Percentiles rank a stretch among this genome's conserved stretches.
phyloP scores from a whole-genome alignment of 1,140 invertebrate genomes.

The Drosophila seguyi region DNA sequence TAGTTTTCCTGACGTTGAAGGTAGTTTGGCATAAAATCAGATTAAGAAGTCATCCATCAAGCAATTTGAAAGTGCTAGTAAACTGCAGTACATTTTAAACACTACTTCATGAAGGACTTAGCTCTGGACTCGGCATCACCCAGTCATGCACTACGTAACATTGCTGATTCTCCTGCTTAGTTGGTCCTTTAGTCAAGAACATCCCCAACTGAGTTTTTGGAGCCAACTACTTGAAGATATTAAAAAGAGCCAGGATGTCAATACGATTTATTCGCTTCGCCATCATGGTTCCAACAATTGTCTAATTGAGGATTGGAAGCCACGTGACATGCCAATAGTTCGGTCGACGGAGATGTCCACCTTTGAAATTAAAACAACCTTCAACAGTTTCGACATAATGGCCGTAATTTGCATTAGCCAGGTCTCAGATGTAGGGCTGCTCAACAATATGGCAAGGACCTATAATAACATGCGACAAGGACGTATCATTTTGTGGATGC shows the following conservation, averaged over 20 bases:
- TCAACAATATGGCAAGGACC: slow-evolving; percentile 1
- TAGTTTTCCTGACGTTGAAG: background rate
- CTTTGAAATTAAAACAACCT: background rate
- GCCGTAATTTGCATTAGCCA: slow-evolving; percentile 36
- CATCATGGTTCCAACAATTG: slow-evolving; percentile 4
- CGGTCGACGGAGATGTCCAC: background rate
- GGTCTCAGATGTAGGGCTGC: background rate
- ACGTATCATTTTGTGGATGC: slow-evolving; percentile 13
- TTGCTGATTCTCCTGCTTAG: slow-evolving; percentile 2
- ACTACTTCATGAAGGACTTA: no score
- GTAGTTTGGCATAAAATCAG: background rate
- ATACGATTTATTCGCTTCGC: slow-evolving; percentile 10
- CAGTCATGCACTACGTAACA: background rate
- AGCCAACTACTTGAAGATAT: slow-evolving; percentile 2
- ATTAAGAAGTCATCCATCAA: background rate
- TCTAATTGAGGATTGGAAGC: background rate
- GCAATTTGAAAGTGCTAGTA: background rate
- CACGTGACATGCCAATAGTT: slow-evolving; percentile 5
- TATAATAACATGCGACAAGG: slow-evolving; percentile 10
- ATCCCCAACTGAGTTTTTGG: background rate
- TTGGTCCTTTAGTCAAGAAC: background rate
- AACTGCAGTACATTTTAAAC: background rate
- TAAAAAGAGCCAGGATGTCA: background rate
- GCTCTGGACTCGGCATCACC: background rate
- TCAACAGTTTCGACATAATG: slow-evolving; percentile 10